These are phyloP conservation scores for Nyctalus aviator DNA, from an alignment of 2,797 vertebrate genomes.

Conservation along the genomic window DNA sequence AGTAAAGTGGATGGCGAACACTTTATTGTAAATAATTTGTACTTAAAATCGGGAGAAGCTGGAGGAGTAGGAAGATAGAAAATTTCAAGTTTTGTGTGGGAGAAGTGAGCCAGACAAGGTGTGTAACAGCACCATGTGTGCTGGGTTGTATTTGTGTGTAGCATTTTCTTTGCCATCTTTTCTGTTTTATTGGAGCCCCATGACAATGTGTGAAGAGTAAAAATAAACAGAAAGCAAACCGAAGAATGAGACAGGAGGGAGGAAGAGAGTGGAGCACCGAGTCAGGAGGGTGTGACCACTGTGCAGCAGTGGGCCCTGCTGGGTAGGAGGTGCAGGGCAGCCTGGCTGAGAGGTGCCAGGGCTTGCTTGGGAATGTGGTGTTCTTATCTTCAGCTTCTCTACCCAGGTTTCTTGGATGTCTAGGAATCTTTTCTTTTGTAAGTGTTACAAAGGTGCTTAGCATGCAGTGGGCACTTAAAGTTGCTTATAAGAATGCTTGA, in stretches of 20 bases:
- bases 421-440: neutral
- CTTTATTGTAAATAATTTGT: constrained; percentile 24
- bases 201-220: neutral
- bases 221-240: neutral
- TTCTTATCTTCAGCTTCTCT: neutral
- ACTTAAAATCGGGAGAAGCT: constrained; percentile 42
- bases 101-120: neutral
- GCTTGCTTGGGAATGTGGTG: neutral
- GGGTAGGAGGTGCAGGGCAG: neutral
- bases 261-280: neutral
- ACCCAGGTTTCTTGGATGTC: neutral
- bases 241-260: neutral
- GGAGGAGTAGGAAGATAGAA: neutral
- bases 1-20: constrained; percentile 13
- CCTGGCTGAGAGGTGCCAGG: neutral
- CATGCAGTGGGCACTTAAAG: neutral
- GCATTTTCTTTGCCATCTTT: neutral
- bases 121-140: neutral
- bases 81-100: neutral
- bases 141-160: neutral
- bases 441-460: neutral
- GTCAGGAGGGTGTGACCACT: neutral
- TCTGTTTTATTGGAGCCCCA: neutral
- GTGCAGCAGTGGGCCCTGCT: neutral
- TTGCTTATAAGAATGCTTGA: neutral